These are phyloP conservation scores for Trematocara unimaculatum DNA, from an alignment of 2,113 vertebrate species.

Conservation along the genomic window DNA sequence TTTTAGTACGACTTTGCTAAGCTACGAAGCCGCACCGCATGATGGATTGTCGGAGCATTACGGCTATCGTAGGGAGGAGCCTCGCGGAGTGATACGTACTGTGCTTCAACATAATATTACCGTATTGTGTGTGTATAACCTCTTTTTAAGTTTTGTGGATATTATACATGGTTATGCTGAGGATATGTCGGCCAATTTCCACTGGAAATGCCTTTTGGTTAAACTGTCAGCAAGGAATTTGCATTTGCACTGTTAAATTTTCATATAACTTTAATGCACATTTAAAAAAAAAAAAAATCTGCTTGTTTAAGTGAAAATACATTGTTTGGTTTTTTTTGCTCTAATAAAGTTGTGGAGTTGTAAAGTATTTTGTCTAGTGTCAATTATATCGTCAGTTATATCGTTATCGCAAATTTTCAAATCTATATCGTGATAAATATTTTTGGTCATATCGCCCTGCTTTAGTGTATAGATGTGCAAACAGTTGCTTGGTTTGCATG, in stretches of 20 bases:
- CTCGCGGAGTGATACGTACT: rapidly evolving
- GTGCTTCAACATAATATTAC: no score
- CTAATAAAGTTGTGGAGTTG: neutral
- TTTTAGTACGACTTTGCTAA: no score
- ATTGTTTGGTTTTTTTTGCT: neutral
- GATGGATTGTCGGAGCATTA: no score
- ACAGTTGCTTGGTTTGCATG: neutral
- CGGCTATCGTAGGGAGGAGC: rapidly evolving
- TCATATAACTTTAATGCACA: neutral
- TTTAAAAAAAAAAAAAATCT: neutral
- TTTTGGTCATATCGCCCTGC: neutral
- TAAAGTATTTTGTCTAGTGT: neutral
- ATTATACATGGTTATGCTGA: neutral
- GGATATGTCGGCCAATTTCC: neutral
- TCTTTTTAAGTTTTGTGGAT: neutral
- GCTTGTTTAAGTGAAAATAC: neutral
- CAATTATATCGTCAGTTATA: neutral
- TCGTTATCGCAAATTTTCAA: neutral
- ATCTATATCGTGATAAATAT: neutral
- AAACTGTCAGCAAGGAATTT: neutral
- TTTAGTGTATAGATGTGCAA: neutral
- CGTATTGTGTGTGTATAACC: rapidly evolving
- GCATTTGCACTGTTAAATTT: rapidly evolving
- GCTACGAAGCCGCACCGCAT: no score
- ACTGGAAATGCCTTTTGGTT: rapidly evolving